phyloP scores from a whole-genome alignment of 2,113 vertebrate species.

The Miniopterus natalensis region DNA sequence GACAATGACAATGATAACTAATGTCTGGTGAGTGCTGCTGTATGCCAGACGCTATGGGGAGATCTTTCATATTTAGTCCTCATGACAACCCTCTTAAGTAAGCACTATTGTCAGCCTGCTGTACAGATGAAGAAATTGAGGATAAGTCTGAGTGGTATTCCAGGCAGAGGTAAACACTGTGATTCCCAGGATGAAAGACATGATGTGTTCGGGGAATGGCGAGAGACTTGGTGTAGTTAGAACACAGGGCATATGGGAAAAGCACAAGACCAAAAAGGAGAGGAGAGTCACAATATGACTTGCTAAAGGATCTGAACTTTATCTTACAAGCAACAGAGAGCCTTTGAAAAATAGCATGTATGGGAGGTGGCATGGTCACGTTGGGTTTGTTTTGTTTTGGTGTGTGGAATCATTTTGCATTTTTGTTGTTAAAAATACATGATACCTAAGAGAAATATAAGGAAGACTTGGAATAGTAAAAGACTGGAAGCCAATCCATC shows the following conservation, averaged over 20 bases:
- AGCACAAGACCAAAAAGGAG: background rate
- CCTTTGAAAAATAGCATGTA: background rate
- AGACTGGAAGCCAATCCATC: background rate
- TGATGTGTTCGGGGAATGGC: background rate
- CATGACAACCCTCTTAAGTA: background rate
- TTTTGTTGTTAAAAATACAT: constrained; percentile 8
- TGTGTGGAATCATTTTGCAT: background rate
- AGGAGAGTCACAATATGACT: background rate
- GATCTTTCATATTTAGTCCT: background rate
- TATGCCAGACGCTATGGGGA: background rate
- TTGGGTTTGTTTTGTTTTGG: background rate
- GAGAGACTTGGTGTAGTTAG: background rate
- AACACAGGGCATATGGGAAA: background rate
- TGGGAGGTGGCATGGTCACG: background rate
- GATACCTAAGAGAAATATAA: background rate
- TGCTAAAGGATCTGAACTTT: background rate
- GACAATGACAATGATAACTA: background rate
- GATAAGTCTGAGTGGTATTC: background rate
- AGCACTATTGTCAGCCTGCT: background rate
- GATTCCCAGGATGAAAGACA: background rate
- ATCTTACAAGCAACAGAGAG: background rate
- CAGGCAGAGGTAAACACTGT: background rate
- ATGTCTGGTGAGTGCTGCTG: background rate
- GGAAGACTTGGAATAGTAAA: background rate
- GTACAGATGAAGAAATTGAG: background rate